A percentile compares a stretch with the other conserved stretches of the same genome.
Conservation (phyloP, 2,113 vertebrate species). For the Todiramphus saurophagus region DNA sequence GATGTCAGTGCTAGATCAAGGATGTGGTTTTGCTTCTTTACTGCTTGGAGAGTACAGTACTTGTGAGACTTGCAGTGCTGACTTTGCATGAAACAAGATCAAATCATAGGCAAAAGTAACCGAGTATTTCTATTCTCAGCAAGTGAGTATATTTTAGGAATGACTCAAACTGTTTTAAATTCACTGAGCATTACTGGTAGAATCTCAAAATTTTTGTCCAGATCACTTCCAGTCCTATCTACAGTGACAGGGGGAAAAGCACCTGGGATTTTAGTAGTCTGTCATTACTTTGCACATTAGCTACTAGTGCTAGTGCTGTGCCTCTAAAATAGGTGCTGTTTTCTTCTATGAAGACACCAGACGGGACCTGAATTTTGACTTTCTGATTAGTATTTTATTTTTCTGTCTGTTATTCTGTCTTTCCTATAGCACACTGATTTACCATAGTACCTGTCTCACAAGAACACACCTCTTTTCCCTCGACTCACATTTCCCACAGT, state of each 20-base stretch:
- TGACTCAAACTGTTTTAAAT: background rate
- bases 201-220: background rate
- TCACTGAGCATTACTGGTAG: background rate
- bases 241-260: background rate
- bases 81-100: background rate
- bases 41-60: background rate
- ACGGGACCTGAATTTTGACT: background rate
- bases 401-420: background rate
- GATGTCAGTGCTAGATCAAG: background rate
- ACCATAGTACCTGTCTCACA: background rate
- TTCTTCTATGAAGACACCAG: background rate
- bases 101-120: background rate
- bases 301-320: background rate
- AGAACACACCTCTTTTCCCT: background rate
- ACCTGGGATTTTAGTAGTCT: background rate
- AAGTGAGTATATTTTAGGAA: background rate
- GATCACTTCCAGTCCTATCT: background rate
- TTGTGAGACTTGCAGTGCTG: background rate
- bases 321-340: background rate
- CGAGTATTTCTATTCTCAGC: background rate
- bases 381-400: background rate
- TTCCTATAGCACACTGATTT: background rate
- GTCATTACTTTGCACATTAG: background rate
- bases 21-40: background rate
- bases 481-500: background rate